Conservation (phyloP, 2,888 invertebrate genomes). For the Epiperipatus broadwayi region DNA sequence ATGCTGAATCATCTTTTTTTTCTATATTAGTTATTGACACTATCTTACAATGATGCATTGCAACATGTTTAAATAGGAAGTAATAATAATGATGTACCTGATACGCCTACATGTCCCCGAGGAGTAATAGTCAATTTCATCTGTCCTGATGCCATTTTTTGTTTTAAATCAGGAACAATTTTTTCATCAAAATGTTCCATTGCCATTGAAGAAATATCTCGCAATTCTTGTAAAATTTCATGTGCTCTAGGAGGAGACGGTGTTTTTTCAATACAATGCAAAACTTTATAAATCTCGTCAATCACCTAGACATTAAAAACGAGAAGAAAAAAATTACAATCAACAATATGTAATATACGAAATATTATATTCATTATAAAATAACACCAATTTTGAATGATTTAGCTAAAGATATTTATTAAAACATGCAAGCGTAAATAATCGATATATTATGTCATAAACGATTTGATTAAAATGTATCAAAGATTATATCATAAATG, state of each 20-base stretch:
- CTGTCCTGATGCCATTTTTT: slow-evolving; percentile 22
- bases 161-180: slow-evolving; percentile 43
- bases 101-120: neutral
- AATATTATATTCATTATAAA: slow-evolving; percentile 10
- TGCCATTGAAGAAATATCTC: slow-evolving; percentile 84
- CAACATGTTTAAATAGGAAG: too few species aligned
- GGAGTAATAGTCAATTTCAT: slow-evolving; percentile 6
- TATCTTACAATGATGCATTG: too few species aligned
- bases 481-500: too few species aligned
- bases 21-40: too few species aligned
- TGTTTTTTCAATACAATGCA: slow-evolving; percentile 45
- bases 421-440: too few species aligned
- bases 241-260: slow-evolving; percentile 51
- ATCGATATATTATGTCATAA: too few species aligned
- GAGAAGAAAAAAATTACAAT: slow-evolving; percentile 11
- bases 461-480: too few species aligned
- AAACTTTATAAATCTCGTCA: slow-evolving; percentile 61
- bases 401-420: too few species aligned
- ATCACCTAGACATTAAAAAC: slow-evolving; percentile 46
- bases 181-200: slow-evolving; percentile 90
- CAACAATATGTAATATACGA: slow-evolving; percentile 9
- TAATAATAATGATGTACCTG: too few species aligned
- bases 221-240: slow-evolving; percentile 63
- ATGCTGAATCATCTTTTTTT: too few species aligned
- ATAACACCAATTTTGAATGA: too few species aligned